Evolutionary conservation across 2,888 invertebrate species (phyloP).

Genomic region (Brachyptera putata): DNA sequence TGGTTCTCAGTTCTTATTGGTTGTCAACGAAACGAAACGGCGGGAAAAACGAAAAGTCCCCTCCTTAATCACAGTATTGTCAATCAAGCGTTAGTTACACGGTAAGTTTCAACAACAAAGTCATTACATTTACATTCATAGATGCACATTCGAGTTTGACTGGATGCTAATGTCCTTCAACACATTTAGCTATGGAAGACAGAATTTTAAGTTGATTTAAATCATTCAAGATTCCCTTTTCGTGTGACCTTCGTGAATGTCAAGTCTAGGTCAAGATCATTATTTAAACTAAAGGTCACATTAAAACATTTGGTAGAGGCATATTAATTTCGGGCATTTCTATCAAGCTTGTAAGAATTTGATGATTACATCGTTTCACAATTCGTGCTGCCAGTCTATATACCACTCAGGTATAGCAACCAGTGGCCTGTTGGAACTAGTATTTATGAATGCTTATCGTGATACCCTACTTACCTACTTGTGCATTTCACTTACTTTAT

Average conservation of each 20-base stretch:
- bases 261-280: slow-evolving; percentile 13
- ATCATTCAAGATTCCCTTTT: background rate
- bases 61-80: background rate
- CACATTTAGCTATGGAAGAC: too few species aligned
- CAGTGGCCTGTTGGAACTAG: too few species aligned
- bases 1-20: slow-evolving; percentile 9
- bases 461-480: too few species aligned
- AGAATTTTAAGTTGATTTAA: background rate
- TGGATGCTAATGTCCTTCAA: background rate
- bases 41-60: slow-evolving; percentile 12
- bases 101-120: background rate
- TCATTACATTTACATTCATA: background rate
- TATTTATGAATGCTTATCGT: too few species aligned
- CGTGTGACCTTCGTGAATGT: slow-evolving; percentile 18
- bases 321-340: too few species aligned
- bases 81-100: background rate
- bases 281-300: background rate
- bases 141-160: background rate
- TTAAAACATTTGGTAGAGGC: too few species aligned
- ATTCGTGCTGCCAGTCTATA: too few species aligned
- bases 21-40: background rate
- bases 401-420: too few species aligned
- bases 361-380: too few species aligned
- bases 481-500: too few species aligned
- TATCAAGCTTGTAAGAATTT: too few species aligned